Conservation (phyloP, 2,797 vertebrate species). For the Zalophus californianus region DNA sequence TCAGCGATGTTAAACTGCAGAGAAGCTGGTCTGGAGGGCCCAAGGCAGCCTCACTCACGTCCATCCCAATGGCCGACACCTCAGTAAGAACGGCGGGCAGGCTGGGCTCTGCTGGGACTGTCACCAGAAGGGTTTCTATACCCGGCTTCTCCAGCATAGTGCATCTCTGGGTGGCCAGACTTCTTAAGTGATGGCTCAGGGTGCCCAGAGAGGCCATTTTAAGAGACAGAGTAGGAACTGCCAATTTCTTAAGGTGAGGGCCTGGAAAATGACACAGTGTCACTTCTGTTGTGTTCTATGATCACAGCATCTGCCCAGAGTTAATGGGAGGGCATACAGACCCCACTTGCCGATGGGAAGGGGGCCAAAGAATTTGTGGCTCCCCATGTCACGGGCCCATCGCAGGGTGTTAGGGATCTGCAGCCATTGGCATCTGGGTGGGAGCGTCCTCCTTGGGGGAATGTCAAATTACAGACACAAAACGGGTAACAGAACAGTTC, state of each 20-base stretch:
- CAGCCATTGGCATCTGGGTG: not conserved
- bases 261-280: not conserved
- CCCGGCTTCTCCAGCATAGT: not conserved
- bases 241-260: not conserved
- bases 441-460: not conserved
- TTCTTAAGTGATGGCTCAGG: not conserved
- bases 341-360: not conserved
- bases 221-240: not conserved
- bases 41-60: not conserved
- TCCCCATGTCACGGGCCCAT: not conserved
- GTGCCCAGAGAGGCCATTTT: not conserved
- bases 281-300: not conserved
- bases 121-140: not conserved
- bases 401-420: not conserved
- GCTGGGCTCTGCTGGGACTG: not conserved
- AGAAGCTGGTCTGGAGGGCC: not conserved
- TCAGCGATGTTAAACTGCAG: not conserved
- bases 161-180: not conserved
- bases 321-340: not conserved
- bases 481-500: not conserved
- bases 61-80: not conserved
- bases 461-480: not conserved
- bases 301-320: not conserved
- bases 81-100: not conserved
- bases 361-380: not conserved